Evolutionary conservation across 1,140 invertebrate species (phyloP).

Genomic region (Ectropis grisescens): DNA sequence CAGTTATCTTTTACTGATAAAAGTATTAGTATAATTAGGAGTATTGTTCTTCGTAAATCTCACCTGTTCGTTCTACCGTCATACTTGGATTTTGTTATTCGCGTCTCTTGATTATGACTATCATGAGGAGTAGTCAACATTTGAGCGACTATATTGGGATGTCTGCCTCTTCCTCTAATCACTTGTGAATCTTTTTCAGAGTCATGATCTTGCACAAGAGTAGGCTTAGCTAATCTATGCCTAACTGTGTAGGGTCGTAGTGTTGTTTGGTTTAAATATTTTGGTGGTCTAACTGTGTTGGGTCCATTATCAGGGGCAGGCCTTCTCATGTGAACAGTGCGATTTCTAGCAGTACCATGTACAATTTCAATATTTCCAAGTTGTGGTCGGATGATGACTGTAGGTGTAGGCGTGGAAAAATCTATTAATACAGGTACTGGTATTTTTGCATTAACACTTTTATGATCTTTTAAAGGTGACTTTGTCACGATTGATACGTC

Average conservation of each 20-base stretch:
- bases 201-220: constrained; percentile 34
- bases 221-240: constrained; percentile 62
- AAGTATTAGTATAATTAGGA: no score
- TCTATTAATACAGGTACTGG: constrained; percentile 34
- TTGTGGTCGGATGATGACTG: constrained; percentile 37
- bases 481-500: constrained; percentile 50
- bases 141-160: constrained; percentile 44
- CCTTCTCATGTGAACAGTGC: constrained; percentile 40
- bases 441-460: constrained; percentile 33
- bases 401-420: constrained; percentile 17
- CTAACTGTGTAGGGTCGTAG: constrained; percentile 65
- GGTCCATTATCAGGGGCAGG: constrained; percentile 32
- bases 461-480: constrained; percentile 33
- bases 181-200: constrained; percentile 11
- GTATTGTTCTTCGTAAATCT: no score
- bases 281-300: constrained; percentile 42
- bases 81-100: constrained; percentile 61
- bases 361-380: constrained; percentile 41
- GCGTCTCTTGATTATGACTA: constrained; percentile 58
- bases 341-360: constrained; percentile 34
- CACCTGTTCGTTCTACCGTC: constrained; percentile 70
- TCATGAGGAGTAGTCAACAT: constrained; percentile 48
- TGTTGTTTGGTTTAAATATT: constrained; percentile 65
- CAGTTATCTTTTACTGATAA: no score
- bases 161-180: constrained; percentile 33